Evolutionary conservation across 2,888 invertebrate species (phyloP).

Genomic region (Acholoe squamosa): DNA sequence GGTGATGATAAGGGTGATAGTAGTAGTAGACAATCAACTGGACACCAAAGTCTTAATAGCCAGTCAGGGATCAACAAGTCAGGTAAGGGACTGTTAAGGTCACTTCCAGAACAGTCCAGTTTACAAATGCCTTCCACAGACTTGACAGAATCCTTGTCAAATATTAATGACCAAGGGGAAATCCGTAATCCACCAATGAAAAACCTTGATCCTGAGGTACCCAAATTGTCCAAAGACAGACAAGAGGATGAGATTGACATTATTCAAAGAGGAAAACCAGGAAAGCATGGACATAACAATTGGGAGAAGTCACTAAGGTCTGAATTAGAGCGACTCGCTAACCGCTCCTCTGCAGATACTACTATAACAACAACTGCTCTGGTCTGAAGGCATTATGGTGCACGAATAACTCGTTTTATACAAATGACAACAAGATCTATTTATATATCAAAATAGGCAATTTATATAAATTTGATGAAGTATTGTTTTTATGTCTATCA

Average conservation of each 20-base stretch:
- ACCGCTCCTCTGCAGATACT: conserved; percentile 45
- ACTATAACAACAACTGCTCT: conserved; percentile 40
- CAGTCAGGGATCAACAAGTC: not conserved
- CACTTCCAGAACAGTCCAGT: conserved; percentile 19
- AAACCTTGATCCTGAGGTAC: conserved; percentile 25
- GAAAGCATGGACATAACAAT: not conserved
- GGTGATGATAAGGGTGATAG: not conserved
- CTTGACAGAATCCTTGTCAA: not conserved
- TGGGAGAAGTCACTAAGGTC: conserved; percentile 38
- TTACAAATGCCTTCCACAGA: conserved; percentile 47
- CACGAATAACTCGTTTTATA: not conserved
- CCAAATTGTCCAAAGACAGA: not conserved
- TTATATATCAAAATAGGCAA: not conserved
- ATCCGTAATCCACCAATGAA: not conserved
- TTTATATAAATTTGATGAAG: not conserved
- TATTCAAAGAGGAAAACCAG: not conserved
- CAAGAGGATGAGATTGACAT: conserved; percentile 42
- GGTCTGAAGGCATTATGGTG: not conserved
- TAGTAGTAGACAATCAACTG: not conserved
- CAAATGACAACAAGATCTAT: not conserved
- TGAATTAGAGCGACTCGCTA: conserved; percentile 3
- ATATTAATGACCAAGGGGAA: not conserved
- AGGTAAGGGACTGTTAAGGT: not conserved
- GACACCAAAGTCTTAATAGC: not conserved
- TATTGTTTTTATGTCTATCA: conserved; percentile 1